phyloP scores from a whole-genome alignment of 2,113 vertebrate species.

The Coptodon rendalli region DNA sequence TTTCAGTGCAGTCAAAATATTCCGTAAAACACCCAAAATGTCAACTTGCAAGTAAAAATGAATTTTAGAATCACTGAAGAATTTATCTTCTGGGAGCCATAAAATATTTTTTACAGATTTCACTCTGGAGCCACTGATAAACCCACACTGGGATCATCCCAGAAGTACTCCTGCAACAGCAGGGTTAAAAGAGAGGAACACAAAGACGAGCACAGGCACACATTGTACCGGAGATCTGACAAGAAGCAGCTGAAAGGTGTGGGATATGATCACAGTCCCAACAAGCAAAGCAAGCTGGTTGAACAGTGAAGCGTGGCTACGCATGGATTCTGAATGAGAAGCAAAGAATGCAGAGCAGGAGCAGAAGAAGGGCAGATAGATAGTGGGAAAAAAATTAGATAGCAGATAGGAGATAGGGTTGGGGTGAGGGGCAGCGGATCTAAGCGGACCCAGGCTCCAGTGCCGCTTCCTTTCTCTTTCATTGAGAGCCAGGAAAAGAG shows the following conservation, averaged over 20 bases:
- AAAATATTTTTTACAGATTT: neutral
- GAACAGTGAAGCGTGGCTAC: neutral
- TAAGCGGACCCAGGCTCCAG: constrained; percentile 67
- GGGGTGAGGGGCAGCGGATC: constrained; percentile 66
- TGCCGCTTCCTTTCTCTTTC: constrained; percentile 70
- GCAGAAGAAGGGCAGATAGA: neutral
- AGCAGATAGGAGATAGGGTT: constrained; percentile 36
- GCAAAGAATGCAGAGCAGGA: neutral
- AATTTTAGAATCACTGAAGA: neutral
- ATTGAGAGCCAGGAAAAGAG: constrained; percentile 77
- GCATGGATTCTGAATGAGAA: constrained; percentile 1
- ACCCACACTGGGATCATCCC: neutral
- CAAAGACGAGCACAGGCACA: neutral
- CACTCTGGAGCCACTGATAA: neutral
- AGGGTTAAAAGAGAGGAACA: neutral
- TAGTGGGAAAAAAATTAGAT: neutral
- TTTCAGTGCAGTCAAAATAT: neutral
- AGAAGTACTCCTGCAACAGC: neutral
- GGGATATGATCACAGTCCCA: neutral
- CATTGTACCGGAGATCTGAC: neutral
- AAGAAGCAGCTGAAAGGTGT: neutral
- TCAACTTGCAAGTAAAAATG: neutral
- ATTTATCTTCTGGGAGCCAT: neutral
- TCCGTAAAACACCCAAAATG: neutral
- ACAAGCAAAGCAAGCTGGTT: neutral